Conservation (phyloP, 2,888 invertebrate species). For the Vesta saturnalis region DNA sequence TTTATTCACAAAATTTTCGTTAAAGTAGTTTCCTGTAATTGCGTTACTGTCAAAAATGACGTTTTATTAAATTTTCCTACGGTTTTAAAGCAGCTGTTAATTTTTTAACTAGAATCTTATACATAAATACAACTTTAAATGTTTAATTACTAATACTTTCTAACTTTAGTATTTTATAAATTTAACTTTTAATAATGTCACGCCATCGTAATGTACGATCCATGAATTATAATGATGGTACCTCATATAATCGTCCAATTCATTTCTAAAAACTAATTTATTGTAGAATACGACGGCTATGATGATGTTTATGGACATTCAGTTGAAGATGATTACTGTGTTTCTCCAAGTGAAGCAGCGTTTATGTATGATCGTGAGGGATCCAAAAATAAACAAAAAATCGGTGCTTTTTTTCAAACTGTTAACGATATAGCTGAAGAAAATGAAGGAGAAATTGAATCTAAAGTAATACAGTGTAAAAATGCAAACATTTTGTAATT, state of each 20-base stretch:
- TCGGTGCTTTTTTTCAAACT: conserved; percentile 75
- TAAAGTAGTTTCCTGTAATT: no score
- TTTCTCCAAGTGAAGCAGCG: conserved; percentile 87
- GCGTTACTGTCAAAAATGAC: no score
- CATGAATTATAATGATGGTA: conserved; percentile 85
- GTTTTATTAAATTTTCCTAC: no score
- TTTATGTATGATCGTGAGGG: conserved; percentile 85
- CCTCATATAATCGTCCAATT: conserved; percentile 37
- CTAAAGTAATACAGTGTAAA: conserved; percentile 52
- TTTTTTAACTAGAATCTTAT: no score
- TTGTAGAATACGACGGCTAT: conserved; percentile 86
- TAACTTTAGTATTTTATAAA: background rate
- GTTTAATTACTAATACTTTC: background rate
- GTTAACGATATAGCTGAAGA: conserved; percentile 79
- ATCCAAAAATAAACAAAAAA: conserved; percentile 70
- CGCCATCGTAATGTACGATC: conserved; percentile 87
- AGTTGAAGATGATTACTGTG: conserved; percentile 90
- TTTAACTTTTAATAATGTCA: conserved; percentile 71
- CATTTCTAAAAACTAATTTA: conserved; percentile 9
- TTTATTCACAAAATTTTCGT: no score
- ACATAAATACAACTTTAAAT: no score
- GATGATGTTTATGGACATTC: conserved; percentile 94
- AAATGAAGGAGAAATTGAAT: conserved; percentile 67
- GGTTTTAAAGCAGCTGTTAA: no score
- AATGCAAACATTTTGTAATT: background rate